Evolutionary conservation across 2,797 vertebrate genomes (phyloP).

Genomic region (Euphonia xanthogaster): DNA sequence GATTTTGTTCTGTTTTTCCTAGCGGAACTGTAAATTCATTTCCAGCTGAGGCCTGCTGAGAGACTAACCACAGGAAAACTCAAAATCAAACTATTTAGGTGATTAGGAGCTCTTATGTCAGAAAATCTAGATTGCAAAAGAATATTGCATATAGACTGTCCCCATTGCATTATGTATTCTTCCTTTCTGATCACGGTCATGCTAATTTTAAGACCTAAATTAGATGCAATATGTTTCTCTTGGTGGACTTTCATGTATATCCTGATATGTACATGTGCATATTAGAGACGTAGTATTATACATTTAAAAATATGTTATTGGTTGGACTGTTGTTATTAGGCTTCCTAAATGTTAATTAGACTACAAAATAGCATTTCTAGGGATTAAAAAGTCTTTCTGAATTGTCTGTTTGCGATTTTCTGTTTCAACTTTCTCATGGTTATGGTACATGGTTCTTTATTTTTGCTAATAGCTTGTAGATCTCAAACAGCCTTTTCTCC

Average conservation of each 20-base stretch:
- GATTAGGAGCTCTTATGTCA: not conserved
- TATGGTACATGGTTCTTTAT: not conserved
- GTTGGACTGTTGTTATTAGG: not conserved
- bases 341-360: not conserved
- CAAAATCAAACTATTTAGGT: not conserved
- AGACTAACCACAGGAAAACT: not conserved
- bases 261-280: not conserved
- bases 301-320: not conserved
- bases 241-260: not conserved
- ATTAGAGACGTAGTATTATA: not conserved
- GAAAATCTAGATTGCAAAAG: not conserved
- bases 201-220: not conserved
- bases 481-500: not conserved
- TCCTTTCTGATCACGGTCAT: not conserved
- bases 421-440: not conserved
- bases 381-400: not conserved
- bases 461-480: not conserved
- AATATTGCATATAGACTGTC: not conserved
- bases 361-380: not conserved
- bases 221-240: not conserved
- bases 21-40: not conserved
- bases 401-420: not conserved
- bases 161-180: not conserved
- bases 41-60: not conserved
- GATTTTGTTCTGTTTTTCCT: slow-evolving; percentile 14